Evolutionary conservation across 2,888 invertebrate genomes (phyloP), one percentile per base, ranked within the genome.

Genomic region (Amblyjoppa proteus): DNA sequence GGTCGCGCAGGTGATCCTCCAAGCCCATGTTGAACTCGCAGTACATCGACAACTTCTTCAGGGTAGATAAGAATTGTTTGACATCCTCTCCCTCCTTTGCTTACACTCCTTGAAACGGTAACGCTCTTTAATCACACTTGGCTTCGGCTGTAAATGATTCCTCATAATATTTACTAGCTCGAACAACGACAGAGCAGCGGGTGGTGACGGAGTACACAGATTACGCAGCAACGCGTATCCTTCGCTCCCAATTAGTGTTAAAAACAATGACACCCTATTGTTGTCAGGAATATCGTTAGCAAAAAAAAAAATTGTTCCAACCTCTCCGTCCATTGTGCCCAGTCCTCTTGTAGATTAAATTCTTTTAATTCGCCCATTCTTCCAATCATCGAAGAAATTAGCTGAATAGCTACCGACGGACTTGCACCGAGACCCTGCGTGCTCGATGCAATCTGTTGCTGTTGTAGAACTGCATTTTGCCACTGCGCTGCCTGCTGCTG

Each of bases 141-240:
- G 83, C 64, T 41, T 76, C 9, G 83, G 87, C n/a, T 89, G 73
- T 0, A 87, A 56, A 49, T 89, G 83, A 13, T 85, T 76, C 3
- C 49, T 79, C 83, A 89, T 86, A 0, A 84, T 28, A 16, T 73
- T 61, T 3, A n/a, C 73, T 16, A 88, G 49, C 34, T 86, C 3
- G 45, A n/a, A 25, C 9, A 71, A 81, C 2, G 84, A 83, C 75
- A 85, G 84, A 2, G 28, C 34, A 6, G 70, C 53, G n/a, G 85
- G 86, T 31, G 71, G 11, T 0, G n/a, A 25, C 45, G 87, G 86
- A 6, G 84, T 69, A 58, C 87, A 87, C 69, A 88, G 82, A 84
- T 87, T 86, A 7, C 81, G 64, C 1, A 87, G 38, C 0, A 86
- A 38, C 7, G 75, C 73, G 38, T 83, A 87, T 0, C 74, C 82